These are phyloP conservation scores for Lasioglossum baleicum DNA, from an alignment of 1,140 invertebrate species.

Conservation along the genomic window DNA sequence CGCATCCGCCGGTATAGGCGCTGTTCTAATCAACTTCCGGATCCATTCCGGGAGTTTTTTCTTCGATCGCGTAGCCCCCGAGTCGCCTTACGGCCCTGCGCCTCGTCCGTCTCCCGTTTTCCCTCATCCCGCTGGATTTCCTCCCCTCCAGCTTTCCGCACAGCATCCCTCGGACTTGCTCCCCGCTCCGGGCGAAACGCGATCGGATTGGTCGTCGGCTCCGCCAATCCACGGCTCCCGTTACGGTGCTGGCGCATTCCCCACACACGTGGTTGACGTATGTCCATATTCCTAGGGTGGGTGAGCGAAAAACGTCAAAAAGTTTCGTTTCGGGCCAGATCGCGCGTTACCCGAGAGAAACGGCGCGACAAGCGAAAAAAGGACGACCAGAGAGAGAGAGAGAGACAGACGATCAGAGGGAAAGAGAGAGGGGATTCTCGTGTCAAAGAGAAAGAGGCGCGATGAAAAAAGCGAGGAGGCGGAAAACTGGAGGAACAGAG, in stretches of 20 bases:
- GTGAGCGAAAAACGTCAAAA: slow-evolving; percentile 74
- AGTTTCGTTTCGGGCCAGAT: slow-evolving; percentile 67
- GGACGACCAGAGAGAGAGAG: neutral
- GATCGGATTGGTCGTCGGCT: slow-evolving; percentile 57
- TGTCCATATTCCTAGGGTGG: slow-evolving; percentile 71
- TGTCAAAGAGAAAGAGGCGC: too few relatives aligned
- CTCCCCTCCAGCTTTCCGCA: slow-evolving; percentile 43
- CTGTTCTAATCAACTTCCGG: slow-evolving; percentile 41
- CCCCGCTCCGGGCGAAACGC: slow-evolving; percentile 34
- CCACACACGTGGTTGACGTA: slow-evolving; percentile 74
- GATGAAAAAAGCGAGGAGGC: too few relatives aligned
- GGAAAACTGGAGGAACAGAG: neutral
- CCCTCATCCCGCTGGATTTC: slow-evolving; percentile 45
- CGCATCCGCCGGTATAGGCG: slow-evolving; percentile 32
- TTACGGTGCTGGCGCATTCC: slow-evolving; percentile 68
- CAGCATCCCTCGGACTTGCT: slow-evolving; percentile 45
- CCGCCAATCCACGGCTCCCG: slow-evolving; percentile 62
- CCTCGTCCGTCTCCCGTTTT: slow-evolving; percentile 30
- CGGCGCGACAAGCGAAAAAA: slow-evolving; percentile 7
- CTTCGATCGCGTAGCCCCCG: slow-evolving; percentile 34
- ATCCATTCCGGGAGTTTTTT: slow-evolving; percentile 30
- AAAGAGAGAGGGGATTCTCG: too few relatives aligned
- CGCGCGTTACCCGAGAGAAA: slow-evolving; percentile 43
- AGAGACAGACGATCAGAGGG: neutral
- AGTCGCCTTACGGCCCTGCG: slow-evolving; percentile 36